Base-by-base conservation (phyloP, 1,140 invertebrate genomes). In the Hormaphis cornu region DNA sequence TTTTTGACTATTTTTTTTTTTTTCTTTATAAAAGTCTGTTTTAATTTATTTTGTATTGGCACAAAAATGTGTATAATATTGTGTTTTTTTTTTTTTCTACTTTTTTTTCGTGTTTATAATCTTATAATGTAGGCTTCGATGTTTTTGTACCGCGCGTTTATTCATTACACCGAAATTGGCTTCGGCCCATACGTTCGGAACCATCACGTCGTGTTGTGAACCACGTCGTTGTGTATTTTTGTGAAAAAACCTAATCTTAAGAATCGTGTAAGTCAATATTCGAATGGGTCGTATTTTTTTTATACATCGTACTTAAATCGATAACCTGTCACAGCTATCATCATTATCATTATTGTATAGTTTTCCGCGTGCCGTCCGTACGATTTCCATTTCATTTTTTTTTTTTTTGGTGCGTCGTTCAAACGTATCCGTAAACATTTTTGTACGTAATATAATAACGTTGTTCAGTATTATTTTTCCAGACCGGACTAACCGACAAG, bases 281-380 rank as follows among this genome's bases (percentile, higher is more conserved):
- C 22, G 12, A 66, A 50, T 50, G 24, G 42, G 61, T 48, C 35
- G 61, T 66, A 66, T 66, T 66, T 66, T n/a, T n/a, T n/a, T 66
- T 66, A 46, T 66, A 66, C 40, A 3, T 2, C 20, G 61, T 66
- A 66, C 61, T 66, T 66, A 66, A 33, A n/a, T 44, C 42, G 26
- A 48, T 30, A 33, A 33, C n/a, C n/a, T n/a, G n/a, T n/a, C n/a
- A n/a, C n/a, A n/a, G n/a, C n/a, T 48, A 46, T 33, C 18, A 54
- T 33, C 3, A 18, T n/a, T 5, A n/a, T 8, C 1, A 28, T 28
- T 26, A 26, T 42, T 24, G 12, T 22, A 35, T 24, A 10, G 2
- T 26, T 46, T 54, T 54, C 20, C 22, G 7, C n/a, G n/a, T n/a
- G n/a, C n/a, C 28, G 10, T 20, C 20, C 7, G 18, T 44, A 53